Base-by-base conservation (phyloP, 2,113 vertebrate genomes). In the Dicaeum eximium region DNA sequence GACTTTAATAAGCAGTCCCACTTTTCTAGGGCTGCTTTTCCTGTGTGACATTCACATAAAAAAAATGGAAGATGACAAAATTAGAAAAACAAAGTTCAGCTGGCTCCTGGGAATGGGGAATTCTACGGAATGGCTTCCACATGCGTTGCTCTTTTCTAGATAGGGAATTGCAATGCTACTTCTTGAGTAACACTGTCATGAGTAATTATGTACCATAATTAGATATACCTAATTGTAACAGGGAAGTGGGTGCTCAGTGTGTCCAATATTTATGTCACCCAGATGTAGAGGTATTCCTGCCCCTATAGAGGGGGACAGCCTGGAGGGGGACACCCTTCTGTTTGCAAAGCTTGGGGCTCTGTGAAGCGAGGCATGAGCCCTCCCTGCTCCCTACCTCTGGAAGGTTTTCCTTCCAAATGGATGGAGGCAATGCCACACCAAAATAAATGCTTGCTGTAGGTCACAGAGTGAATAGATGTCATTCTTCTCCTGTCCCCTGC, bases 251-350 rank as follows among this genome's bases (percentile, higher is more conserved):
- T 57, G 37, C 11, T 44, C 31, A 7, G 15, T 62, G 42, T 4
- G n/a, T 20, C 22, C 47, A 10, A 2, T 56, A 13, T 31, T 70
- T 62, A 18, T 30, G 7, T 48, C n/a, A 62, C 37, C 14, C 15
- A 38, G 16, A 13, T 22, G 12, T 16, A 44, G 47, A 33, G 8
- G 4, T 42, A 44, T 44, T 83, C 50, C 31, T 81, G 28, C 24
- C 10, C 27, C 28, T 4, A 0, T 1, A 24, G 56, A 50, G 37
- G 65, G 56, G 2, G 15, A 10, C 18, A 28, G 14, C 9, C 42
- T 70, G n/a, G 37, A 40, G 37, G 7, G 22, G 25, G 13, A 48
- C 3, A 64, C 5, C 23, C 30, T 51, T 37, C 42, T 82, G 6
- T 71, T 70, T 56, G 47, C 54, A 91, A 23, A 61, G 31, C 19